Base-by-base conservation (phyloP, 2,113 vertebrate species). In the Sturnira hondurensis region DNA sequence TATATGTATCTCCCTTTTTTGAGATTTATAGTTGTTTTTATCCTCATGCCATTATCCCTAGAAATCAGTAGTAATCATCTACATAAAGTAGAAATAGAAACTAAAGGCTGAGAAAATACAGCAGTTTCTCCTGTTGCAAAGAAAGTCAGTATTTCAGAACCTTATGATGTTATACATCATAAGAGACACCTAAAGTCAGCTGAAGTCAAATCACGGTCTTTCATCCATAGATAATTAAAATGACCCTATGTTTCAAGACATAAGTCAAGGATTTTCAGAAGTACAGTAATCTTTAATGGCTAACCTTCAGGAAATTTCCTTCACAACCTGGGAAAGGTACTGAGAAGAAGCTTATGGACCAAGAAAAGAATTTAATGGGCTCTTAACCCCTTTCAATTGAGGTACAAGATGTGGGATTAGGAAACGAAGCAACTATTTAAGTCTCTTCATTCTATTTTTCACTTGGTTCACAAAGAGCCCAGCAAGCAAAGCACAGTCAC, bases 321-420 rank as follows among this genome's bases (percentile, higher is more conserved):
- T 97, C 11, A 38, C 26, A 95, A 76, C 5, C 82, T 31, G 12
- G 26, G 52, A 98, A 97, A 97, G 83, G 80, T 50, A 88, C 22
- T 93, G 71, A 80, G 94, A 98, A 98, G 92, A 76, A 97, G 22
- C 41, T 97, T 96, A 87, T 67, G 77, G 67, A 95, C 95, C 84
- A 97, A 96, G 91, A 96, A 97, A 47, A 97, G 91, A 93, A 98
- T 97, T 93, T 97, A 97, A 95, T 96, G 71, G 86, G 41, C 52
- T 98, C 89, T 98, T 97, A 98, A 97, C 93, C 54, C 98, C 94
- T 97, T 98, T 80, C 24, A 97, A 70, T 91, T 97, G 93, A 89
- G 96, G 86, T 61, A 86, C 17, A 86, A 92, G 56, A 81, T 93
- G 91, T 4, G 2, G 87, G 91, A 89, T 96, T 96, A 97, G 81